Conservation (phyloP, 2,113 vertebrate genomes). For the Andinoacara biseriatus region DNA sequence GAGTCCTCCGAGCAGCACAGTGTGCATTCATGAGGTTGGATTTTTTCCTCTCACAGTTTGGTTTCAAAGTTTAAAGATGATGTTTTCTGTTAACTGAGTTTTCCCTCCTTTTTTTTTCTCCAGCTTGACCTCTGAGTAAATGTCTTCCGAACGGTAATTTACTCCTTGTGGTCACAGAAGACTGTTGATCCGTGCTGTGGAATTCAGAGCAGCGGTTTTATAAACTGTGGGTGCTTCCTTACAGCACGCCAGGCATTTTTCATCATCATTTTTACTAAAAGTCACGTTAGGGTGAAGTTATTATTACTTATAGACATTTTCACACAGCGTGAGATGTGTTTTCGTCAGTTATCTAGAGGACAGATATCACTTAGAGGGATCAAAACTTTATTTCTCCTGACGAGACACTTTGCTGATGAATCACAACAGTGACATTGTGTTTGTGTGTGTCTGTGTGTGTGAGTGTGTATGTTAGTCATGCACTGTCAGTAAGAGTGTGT, state of each 20-base stretch:
- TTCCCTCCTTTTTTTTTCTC: background rate
- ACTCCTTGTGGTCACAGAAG: background rate
- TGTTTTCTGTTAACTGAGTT: background rate
- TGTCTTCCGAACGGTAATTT: background rate
- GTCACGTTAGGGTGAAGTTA: too few species aligned
- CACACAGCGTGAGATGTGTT: too few species aligned
- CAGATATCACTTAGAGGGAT: too few species aligned
- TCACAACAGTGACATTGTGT: background rate
- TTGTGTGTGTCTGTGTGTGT: background rate
- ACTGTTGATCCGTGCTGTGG: background rate
- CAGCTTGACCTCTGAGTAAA: background rate
- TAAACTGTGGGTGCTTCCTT: background rate
- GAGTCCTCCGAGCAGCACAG: background rate
- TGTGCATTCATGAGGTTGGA: background rate
- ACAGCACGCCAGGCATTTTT: background rate
- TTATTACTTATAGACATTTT: too few species aligned
- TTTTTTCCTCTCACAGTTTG: background rate
- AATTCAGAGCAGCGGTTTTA: background rate
- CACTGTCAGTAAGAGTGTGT: background rate
- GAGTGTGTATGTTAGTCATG: background rate
- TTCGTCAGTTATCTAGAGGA: too few species aligned
- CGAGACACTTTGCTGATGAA: too few species aligned
- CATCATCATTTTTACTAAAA: background rate
- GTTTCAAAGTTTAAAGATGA: background rate
- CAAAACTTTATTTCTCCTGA: too few species aligned